Evolutionary conservation across 2,797 vertebrate species (phyloP).

Genomic region (Gorsachius magnificus): DNA sequence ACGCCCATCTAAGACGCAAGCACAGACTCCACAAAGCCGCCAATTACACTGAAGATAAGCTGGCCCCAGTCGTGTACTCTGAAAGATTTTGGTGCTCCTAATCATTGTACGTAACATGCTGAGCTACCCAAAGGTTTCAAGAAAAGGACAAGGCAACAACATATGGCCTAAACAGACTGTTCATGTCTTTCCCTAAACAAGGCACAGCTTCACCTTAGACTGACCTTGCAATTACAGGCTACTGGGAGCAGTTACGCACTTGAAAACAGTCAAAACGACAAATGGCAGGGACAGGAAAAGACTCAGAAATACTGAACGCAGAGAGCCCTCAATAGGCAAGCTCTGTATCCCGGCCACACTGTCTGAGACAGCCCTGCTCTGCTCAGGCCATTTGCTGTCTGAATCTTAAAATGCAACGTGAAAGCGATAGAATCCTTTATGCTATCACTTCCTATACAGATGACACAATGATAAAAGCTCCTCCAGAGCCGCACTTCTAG

Average conservation of each 20-base stretch:
- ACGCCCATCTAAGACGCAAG: not conserved
- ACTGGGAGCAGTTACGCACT: conserved; percentile 28
- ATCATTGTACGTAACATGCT: not conserved
- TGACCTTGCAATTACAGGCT: conserved; percentile 65
- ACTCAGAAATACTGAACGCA: not conserved
- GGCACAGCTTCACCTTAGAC: conserved; percentile 25
- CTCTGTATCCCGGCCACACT: not conserved
- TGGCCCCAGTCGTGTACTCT: not conserved
- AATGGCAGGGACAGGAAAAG: not conserved
- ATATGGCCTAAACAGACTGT: conserved; percentile 23
- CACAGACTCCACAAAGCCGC: not conserved
- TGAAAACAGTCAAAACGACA: conserved; percentile 15
- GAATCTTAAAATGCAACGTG: not conserved
- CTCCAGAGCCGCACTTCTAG: not conserved
- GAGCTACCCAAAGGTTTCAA: not conserved
- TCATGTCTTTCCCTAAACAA: not conserved
- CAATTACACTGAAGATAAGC: not conserved
- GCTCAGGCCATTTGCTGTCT: not conserved
- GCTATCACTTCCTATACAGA: not conserved
- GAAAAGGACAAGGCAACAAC: conserved; percentile 18
- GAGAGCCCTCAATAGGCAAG: not conserved
- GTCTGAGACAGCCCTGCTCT: not conserved
- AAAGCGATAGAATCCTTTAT: not conserved
- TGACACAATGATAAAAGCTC: conserved; percentile 38
- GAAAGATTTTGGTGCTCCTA: not conserved